phyloP scores from a whole-genome alignment of 1,140 invertebrate genomes.

The Drosophila ogumai region DNA sequence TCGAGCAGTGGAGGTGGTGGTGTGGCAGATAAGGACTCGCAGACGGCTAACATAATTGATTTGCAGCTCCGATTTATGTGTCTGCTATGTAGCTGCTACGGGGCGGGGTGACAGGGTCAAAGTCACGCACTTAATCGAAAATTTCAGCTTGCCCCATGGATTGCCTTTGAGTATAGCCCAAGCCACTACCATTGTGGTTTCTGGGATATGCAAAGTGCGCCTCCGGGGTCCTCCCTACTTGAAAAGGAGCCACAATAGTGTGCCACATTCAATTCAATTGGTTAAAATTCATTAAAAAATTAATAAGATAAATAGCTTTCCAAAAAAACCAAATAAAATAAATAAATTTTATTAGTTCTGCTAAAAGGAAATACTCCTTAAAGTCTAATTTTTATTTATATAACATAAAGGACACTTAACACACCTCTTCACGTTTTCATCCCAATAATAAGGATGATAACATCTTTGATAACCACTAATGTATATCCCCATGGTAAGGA shows the following conservation, averaged over 20 bases:
- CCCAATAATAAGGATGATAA: too few species aligned
- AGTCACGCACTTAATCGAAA: slow-evolving; percentile 56
- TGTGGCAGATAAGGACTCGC: slow-evolving; percentile 49
- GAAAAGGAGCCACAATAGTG: slow-evolving; percentile 58
- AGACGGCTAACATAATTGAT: slow-evolving; percentile 73
- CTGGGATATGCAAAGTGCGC: slow-evolving; percentile 55
- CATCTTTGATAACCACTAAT: background rate
- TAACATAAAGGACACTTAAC: too few species aligned
- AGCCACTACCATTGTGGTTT: slow-evolving; percentile 16
- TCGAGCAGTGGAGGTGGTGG: background rate
- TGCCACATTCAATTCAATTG: slow-evolving; percentile 2
- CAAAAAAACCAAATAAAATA: too few species aligned
- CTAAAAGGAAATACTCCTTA: too few species aligned
- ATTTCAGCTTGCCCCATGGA: slow-evolving; percentile 16
- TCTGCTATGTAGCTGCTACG: slow-evolving; percentile 1
- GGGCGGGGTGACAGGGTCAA: slow-evolving; percentile 36
- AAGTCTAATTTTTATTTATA: too few species aligned
- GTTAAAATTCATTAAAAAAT: too few species aligned
- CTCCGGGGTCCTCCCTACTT: slow-evolving; percentile 51
- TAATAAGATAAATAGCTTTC: too few species aligned
- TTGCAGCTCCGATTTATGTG: slow-evolving; percentile 70
- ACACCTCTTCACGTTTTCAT: too few species aligned
- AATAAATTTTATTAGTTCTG: too few species aligned
- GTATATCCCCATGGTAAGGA: background rate
- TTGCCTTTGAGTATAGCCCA: slow-evolving; percentile 14